Conservation (phyloP, 1,140 invertebrate species). For the Rhyacophila brunnea region DNA sequence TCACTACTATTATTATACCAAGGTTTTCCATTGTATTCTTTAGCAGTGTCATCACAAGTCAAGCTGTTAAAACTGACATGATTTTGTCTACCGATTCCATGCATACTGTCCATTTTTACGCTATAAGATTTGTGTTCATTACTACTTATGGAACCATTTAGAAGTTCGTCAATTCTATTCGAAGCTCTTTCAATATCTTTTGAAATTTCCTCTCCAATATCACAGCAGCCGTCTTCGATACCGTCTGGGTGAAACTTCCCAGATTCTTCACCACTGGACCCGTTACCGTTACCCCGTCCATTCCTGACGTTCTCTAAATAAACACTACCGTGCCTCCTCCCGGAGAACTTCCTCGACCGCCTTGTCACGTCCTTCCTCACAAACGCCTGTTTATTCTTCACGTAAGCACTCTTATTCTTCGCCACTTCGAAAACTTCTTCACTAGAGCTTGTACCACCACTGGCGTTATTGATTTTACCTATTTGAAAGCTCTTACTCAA, state of each 20-base stretch:
- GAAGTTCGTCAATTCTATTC: constrained; percentile 57
- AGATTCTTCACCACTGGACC: constrained; percentile 50
- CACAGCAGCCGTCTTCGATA: constrained; percentile 39
- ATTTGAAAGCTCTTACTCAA: constrained; percentile 54
- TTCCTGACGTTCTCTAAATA: constrained; percentile 50
- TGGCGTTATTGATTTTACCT: constrained; percentile 46
- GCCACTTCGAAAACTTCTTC: constrained; percentile 47
- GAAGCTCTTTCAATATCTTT: constrained; percentile 55
- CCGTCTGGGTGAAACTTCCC: constrained; percentile 51
- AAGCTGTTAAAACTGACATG: background rate
- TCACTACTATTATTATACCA: constrained; percentile 54
- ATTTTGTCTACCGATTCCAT: constrained; percentile 47
- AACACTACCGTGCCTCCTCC: constrained; percentile 53
- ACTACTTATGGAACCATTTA: constrained; percentile 40
- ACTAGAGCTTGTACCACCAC: constrained; percentile 51
- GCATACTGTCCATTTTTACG: constrained; percentile 49
- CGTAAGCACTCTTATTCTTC: constrained; percentile 55
- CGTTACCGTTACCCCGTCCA: constrained; percentile 41
- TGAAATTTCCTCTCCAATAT: constrained; percentile 57
- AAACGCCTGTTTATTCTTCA: constrained; percentile 62
- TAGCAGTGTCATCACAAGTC: constrained; percentile 38
- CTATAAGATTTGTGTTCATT: constrained; percentile 47
- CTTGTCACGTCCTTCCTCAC: constrained; percentile 52
- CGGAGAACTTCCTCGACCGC: constrained; percentile 54
- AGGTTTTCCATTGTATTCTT: constrained; percentile 47